Evolutionary conservation across 2,888 invertebrate species (phyloP).

Genomic region (Cyclophora punctaria): DNA sequence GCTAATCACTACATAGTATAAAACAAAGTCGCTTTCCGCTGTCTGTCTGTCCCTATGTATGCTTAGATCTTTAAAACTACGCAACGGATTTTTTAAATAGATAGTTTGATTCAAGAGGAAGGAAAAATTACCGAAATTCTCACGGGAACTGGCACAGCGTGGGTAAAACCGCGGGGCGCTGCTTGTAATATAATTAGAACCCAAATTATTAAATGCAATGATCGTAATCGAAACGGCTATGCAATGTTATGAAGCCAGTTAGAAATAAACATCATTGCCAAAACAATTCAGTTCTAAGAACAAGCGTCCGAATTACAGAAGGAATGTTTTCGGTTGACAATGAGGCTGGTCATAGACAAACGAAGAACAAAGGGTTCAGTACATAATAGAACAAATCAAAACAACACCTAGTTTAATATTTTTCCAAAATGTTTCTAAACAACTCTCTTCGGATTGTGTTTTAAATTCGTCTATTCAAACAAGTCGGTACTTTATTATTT

Average conservation of each 20-base stretch:
- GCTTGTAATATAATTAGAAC: no score
- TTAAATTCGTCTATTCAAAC: slow-evolving; percentile 1
- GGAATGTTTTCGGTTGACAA: slow-evolving; percentile 58
- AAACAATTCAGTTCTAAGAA: slow-evolving; percentile 34
- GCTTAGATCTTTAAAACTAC: no score
- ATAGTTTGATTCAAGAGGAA: no score
- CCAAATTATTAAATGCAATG: no score
- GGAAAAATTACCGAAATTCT: no score
- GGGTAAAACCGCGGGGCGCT: no score
- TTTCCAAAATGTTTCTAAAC: slow-evolving; percentile 40
- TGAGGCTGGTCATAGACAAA: slow-evolving; percentile 44
- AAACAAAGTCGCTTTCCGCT: no score
- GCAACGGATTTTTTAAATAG: no score
- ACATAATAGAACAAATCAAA: slow-evolving; percentile 63
- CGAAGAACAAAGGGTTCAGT: slow-evolving; percentile 63
- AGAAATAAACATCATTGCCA: slow-evolving; percentile 5
- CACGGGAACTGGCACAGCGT: no score
- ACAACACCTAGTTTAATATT: slow-evolving; percentile 56
- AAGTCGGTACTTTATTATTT: background rate
- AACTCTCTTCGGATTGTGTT: slow-evolving; percentile 21
- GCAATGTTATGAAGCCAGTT: slow-evolving; percentile 15
- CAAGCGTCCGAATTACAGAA: slow-evolving; percentile 41
- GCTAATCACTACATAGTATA: no score
- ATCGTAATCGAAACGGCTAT: background rate
- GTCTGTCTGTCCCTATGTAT: no score